phyloP scores from a whole-genome alignment of 2,113 vertebrate species.

The Bungarus multicinctus region DNA sequence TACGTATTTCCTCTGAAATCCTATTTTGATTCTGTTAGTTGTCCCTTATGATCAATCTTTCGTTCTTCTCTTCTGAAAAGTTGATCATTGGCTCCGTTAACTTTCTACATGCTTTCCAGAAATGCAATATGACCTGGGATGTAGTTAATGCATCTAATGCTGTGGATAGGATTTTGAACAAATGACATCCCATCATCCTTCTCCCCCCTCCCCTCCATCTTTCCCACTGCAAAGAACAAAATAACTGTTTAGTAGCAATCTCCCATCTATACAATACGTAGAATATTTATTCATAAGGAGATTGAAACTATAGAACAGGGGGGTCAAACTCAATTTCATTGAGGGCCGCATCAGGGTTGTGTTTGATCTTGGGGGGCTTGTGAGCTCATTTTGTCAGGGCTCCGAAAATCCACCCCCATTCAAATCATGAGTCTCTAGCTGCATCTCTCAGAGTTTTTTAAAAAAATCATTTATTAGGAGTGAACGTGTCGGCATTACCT shows the following conservation, averaged over 20 bases:
- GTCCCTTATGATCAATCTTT: slow-evolving; percentile 22
- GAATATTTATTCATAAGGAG: background rate
- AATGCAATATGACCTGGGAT: background rate
- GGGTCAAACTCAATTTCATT: too few relatives aligned
- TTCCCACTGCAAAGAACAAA: background rate
- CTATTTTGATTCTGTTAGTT: background rate
- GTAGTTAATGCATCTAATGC: background rate
- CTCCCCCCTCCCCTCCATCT: background rate
- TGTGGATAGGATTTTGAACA: slow-evolving; percentile 2
- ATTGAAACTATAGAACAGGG: background rate
- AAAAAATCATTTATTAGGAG: too few relatives aligned
- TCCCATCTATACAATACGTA: background rate
- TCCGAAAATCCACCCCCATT: too few relatives aligned
- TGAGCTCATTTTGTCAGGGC: too few relatives aligned
- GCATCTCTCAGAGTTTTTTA: too few relatives aligned
- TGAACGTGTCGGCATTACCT: too few relatives aligned
- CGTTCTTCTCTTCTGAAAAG: slow-evolving; percentile 1
- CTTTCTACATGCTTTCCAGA: background rate
- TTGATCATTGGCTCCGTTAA: background rate
- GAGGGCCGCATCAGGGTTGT: too few relatives aligned
- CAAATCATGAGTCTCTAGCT: too few relatives aligned
- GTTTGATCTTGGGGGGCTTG: too few relatives aligned
- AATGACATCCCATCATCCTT: too few relatives aligned
- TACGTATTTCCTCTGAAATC: background rate
- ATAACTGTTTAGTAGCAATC: background rate